These are phyloP conservation scores for Apogon hyalosoma DNA, from an alignment of 2,797 vertebrate species.

Conservation along the genomic window DNA sequence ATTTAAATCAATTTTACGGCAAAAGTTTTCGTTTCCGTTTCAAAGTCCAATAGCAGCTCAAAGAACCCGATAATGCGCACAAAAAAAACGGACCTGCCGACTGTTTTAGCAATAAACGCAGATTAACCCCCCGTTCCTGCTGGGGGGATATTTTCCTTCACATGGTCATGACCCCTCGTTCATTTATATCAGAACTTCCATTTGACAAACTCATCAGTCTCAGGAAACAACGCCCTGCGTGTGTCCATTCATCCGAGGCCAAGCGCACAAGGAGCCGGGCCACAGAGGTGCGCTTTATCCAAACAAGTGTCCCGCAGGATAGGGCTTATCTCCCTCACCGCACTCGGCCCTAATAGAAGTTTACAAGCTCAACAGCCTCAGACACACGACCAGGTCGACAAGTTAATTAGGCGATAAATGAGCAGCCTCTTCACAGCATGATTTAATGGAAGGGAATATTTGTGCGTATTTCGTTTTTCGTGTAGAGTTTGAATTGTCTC, in stretches of 20 bases:
- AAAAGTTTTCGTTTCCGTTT: background rate
- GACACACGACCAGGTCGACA: conserved; percentile 6
- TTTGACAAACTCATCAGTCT: conserved; percentile 78
- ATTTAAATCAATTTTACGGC: no score
- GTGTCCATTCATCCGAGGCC: conserved; percentile 69
- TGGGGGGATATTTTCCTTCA: conserved; percentile 57
- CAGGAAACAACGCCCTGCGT: conserved; percentile 84
- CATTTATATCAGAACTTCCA: conserved; percentile 73
- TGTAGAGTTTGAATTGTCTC: background rate
- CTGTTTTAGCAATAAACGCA: conserved; percentile 66
- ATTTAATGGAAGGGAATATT: background rate
- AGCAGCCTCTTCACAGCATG: background rate
- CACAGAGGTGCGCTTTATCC: conserved; percentile 62
- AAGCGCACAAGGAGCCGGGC: conserved; percentile 60
- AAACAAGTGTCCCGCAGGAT: conserved; percentile 66
- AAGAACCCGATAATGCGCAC: background rate
- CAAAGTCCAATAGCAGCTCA: background rate
- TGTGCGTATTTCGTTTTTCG: conserved; percentile 5
- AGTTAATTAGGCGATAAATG: conserved; percentile 22
- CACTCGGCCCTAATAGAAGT: conserved; percentile 23
- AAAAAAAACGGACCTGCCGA: conserved; percentile 7
- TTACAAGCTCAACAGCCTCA: conserved; percentile 14
- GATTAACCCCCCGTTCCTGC: conserved; percentile 69
- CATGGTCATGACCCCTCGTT: conserved; percentile 73
- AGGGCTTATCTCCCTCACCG: conserved; percentile 51